Conservation (phyloP, 2,797 vertebrate genomes). For the Austrolebias charrua region DNA sequence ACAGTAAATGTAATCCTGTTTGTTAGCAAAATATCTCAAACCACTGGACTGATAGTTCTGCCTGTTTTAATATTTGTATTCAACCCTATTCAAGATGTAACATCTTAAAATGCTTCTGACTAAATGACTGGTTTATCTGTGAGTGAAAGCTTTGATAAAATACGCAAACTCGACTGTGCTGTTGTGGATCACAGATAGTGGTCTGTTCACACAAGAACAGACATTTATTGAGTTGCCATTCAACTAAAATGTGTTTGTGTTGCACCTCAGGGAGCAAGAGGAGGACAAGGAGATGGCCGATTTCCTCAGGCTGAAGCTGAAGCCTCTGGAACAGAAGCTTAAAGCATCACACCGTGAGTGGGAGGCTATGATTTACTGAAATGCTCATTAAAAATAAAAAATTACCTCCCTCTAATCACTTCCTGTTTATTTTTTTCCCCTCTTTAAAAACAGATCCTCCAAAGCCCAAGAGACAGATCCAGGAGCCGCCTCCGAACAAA, state of each 20-base stretch:
- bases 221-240: background rate
- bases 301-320: constrained; percentile 94
- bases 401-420: background rate
- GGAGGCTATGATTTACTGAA: background rate
- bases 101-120: too few species aligned
- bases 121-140: background rate
- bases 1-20: too few species aligned
- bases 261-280: constrained; percentile 87
- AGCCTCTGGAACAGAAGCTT: constrained; percentile 88
- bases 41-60: too few species aligned
- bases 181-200: background rate
- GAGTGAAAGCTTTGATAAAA: background rate
- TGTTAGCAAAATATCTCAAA: too few species aligned
- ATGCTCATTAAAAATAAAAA: background rate
- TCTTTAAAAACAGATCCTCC: constrained; percentile 77
- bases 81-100: too few species aligned
- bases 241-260: constrained; percentile 7
- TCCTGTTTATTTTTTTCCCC: background rate
- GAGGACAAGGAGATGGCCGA: constrained; percentile 99
- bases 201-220: background rate
- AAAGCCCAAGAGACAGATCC: constrained; percentile 84
- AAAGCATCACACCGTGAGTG: constrained; percentile 86
- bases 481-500: constrained; percentile 90
- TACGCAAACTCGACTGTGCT: background rate
- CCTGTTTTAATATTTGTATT: too few species aligned